Evolutionary conservation across 2,797 vertebrate genomes (phyloP).

Genomic region (Myripristis jacobus): DNA sequence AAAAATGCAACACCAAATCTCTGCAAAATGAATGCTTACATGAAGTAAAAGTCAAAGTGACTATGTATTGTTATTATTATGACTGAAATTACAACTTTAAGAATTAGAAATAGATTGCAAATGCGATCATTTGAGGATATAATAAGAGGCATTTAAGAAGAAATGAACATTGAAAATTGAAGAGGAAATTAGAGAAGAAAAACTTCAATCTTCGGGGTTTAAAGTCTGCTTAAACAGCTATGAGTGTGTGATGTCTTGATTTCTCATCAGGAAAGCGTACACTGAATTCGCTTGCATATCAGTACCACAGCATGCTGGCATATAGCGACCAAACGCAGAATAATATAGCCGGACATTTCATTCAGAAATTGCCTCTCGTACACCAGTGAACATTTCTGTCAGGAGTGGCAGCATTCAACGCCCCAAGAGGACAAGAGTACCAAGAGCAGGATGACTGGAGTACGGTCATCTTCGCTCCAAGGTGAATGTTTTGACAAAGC

Average conservation of each 20-base stretch:
- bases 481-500: constrained; percentile 67
- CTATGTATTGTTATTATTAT: not conserved
- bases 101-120: no score
- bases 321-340: not conserved
- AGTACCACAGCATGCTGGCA: not conserved
- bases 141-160: no score
- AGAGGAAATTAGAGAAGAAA: no score
- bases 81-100: no score
- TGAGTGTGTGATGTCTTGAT: not conserved
- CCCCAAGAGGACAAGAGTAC: constrained; percentile 41
- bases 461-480: constrained; percentile 67
- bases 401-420: constrained; percentile 43
- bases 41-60: not conserved
- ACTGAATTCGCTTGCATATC: not conserved
- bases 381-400: constrained; percentile 26
- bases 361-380: not conserved
- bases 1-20: no score
- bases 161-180: no score
- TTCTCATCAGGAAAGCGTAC: not conserved
- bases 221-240: not conserved
- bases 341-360: not conserved
- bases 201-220: no score
- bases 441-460: constrained; percentile 42
- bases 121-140: no score
- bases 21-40: not conserved